Percentiles rank a stretch among this genome's conserved stretches.
These are phyloP conservation scores for Formica selysi DNA, from an alignment of 1,140 invertebrate genomes.

Conservation along the genomic window DNA sequence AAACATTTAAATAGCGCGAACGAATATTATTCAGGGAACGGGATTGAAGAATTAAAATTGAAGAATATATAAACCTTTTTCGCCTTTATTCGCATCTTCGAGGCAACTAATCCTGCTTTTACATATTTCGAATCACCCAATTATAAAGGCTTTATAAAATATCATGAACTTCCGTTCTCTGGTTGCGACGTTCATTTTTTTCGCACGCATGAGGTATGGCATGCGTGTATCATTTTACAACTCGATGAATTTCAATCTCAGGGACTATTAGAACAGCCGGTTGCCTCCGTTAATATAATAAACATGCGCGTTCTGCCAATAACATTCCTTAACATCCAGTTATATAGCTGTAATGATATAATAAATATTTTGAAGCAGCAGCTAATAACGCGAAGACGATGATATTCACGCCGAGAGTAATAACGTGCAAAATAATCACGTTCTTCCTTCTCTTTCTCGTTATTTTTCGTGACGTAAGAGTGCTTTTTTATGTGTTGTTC, in stretches of 20 bases:
- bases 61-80: neutral
- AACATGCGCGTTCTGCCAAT: neutral
- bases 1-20: neutral
- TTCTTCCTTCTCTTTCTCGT: neutral
- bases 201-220: neutral
- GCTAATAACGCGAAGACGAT: constrained; percentile 51
- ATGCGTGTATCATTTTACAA: constrained; percentile 36
- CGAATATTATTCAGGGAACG: constrained; percentile 1
- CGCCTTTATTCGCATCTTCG: neutral
- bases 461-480: constrained; percentile 46
- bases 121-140: neutral
- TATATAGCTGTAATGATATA: constrained; percentile 58
- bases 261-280: constrained; percentile 26
- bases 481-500: constrained; percentile 21
- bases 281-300: constrained; percentile 46
- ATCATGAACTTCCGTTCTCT: neutral
- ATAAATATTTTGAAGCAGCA: constrained; percentile 49
- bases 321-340: constrained; percentile 58
- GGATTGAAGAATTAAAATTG: neutral
- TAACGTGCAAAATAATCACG: constrained; percentile 41
- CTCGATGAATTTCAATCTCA: constrained; percentile 42
- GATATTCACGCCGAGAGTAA: constrained; percentile 37
- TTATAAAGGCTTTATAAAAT: neutral
- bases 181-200: neutral
- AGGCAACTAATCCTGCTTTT: neutral